Evolutionary conservation across 2,888 invertebrate genomes (phyloP).

Genomic region (Nowickia ferox): DNA sequence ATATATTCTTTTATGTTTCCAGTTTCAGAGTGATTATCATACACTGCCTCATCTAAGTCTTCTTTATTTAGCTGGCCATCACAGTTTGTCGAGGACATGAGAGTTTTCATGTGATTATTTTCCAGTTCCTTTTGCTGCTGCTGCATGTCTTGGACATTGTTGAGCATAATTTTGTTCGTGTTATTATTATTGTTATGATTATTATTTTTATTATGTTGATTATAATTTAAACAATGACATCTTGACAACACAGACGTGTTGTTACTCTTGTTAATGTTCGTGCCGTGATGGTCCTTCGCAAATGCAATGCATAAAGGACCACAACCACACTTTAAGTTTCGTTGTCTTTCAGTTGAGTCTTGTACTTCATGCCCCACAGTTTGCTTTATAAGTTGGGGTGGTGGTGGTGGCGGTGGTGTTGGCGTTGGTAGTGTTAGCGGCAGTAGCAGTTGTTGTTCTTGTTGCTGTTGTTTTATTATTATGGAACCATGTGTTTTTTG

Average conservation of each 20-base stretch:
- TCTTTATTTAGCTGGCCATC: constrained; percentile 56
- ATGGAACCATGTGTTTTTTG: constrained; percentile 59
- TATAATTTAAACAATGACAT: constrained; percentile 69
- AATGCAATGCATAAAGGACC: constrained; percentile 23
- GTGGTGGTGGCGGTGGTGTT: constrained; percentile 30
- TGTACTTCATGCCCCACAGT: constrained; percentile 46
- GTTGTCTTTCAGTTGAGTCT: constrained; percentile 45
- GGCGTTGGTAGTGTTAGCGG: background rate
- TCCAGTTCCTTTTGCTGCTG: constrained; percentile 32
- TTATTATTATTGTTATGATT: constrained; percentile 37
- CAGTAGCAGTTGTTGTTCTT: background rate
- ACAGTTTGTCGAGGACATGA: constrained; percentile 59
- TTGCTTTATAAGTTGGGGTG: constrained; percentile 47
- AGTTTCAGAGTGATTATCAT: constrained; percentile 57
- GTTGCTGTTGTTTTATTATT: constrained; percentile 47
- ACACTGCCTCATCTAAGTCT: constrained; percentile 45
- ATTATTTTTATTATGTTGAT: constrained; percentile 59
- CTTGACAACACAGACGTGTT: constrained; percentile 70
- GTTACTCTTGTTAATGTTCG: constrained; percentile 45
- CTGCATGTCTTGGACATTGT: constrained; percentile 60
- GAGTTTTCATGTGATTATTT: constrained; percentile 41
- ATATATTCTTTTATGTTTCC: constrained; percentile 44
- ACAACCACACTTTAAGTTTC: constrained; percentile 65
- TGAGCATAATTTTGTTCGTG: constrained; percentile 51
- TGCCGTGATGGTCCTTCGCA: constrained; percentile 34